Percentiles rank a stretch among this genome's conserved stretches.
Conservation (phyloP, 2,888 invertebrate genomes). For the Macrophya alboannulata region DNA sequence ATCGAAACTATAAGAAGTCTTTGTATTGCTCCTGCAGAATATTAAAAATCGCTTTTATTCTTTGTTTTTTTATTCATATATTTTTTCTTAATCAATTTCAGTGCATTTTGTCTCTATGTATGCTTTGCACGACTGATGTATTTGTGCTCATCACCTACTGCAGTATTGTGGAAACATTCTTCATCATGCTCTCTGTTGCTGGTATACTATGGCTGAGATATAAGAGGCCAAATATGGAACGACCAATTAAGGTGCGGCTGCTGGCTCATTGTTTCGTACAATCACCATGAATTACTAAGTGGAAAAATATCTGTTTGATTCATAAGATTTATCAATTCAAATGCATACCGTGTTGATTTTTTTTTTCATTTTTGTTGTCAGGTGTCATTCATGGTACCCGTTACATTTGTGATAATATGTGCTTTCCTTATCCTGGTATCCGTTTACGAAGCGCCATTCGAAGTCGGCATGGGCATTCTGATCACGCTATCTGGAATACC, state of each 20-base stretch:
- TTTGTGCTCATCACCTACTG: constrained; percentile 94
- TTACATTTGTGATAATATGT: constrained; percentile 89
- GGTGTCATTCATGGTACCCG: constrained; percentile 89
- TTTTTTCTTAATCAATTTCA: constrained; percentile 78
- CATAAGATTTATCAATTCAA: not conserved
- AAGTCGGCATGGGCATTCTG: constrained; percentile 89
- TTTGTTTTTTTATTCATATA: not conserved
- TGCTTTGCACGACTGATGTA: constrained; percentile 92
- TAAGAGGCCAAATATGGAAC: constrained; percentile 88
- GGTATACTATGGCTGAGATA: constrained; percentile 93
- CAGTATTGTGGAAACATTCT: constrained; percentile 95
- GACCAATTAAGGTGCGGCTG: constrained; percentile 90
- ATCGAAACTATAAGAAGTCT: not conserved
- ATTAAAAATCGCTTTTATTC: not conserved
- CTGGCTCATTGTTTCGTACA: constrained; percentile 18
- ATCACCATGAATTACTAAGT: not conserved
- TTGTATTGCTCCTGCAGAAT: not conserved
- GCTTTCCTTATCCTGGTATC: constrained; percentile 91
- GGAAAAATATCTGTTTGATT: not conserved
- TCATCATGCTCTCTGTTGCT: constrained; percentile 93
- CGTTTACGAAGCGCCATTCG: constrained; percentile 89
- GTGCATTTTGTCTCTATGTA: constrained; percentile 92
- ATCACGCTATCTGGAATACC: constrained; percentile 93
- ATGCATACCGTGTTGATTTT: not conserved
- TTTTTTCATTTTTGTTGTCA: constrained; percentile 74